Evolutionary conservation across 2,113 vertebrate genomes (phyloP).

Genomic region (Podilymbus podiceps): DNA sequence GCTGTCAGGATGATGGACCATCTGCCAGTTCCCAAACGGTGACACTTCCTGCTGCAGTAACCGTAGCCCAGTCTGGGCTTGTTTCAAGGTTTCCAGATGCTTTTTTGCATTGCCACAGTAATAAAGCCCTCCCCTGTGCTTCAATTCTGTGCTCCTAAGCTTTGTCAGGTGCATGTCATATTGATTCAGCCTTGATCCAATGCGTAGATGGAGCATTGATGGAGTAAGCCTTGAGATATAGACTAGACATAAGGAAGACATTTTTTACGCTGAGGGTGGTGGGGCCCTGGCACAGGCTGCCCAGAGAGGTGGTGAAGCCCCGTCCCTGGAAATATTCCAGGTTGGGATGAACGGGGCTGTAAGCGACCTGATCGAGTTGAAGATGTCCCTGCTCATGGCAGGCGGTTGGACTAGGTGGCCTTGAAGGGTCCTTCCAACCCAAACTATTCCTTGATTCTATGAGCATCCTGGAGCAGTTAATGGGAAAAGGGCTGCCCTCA

Average conservation of each 20-base stretch:
- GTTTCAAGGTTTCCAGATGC: slow-evolving; percentile 17
- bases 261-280: too few relatives aligned
- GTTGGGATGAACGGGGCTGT: too few relatives aligned
- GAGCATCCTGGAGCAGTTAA: background rate
- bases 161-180: background rate
- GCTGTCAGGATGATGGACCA: background rate
- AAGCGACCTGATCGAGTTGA: too few relatives aligned
- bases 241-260: too few relatives aligned
- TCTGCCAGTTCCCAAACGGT: background rate
- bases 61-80: background rate
- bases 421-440: too few relatives aligned
- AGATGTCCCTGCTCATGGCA: too few relatives aligned
- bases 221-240: background rate
- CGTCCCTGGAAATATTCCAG: too few relatives aligned
- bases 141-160: background rate
- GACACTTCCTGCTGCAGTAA: background rate
- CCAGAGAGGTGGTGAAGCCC: too few relatives aligned
- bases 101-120: background rate
- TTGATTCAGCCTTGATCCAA: background rate
- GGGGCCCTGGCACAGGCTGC: too few relatives aligned
- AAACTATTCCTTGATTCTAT: too few relatives aligned
- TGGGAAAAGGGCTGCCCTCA: background rate
- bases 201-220: fast-evolving
- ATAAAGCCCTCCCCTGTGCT: background rate
- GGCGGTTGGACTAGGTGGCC: too few relatives aligned